Conservation (phyloP, 2,888 invertebrate genomes). For the Stenotaenia linearis region DNA sequence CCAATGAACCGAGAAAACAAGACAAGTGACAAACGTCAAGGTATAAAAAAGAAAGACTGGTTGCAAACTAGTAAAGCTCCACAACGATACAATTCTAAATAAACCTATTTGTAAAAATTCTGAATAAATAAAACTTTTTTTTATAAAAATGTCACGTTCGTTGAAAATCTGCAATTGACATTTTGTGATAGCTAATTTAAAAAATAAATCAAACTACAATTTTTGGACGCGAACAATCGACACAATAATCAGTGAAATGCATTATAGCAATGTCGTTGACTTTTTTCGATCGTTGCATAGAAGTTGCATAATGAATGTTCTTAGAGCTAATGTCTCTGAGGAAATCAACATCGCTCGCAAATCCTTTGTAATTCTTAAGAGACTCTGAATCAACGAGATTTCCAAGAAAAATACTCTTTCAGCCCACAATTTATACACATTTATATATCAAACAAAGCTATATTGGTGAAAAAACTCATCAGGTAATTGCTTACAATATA, state of each 20-base stretch:
- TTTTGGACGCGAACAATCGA: not conserved
- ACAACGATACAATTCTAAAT: not conserved
- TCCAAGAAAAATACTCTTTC: not conserved
- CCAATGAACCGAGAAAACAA: slow-evolving; percentile 1
- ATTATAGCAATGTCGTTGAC: not conserved
- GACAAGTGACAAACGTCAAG: not conserved
- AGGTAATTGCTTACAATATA: not conserved
- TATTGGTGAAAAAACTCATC: not conserved
- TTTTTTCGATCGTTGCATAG: not conserved
- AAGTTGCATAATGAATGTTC: not conserved
- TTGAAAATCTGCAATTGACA: not conserved
- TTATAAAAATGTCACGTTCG: not conserved
- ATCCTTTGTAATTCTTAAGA: not conserved
- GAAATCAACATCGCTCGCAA: not conserved
- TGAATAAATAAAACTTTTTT: not conserved
- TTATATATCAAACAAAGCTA: not conserved
- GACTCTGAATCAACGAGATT: not conserved
- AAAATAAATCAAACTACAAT: not conserved
- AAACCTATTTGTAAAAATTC: not conserved
- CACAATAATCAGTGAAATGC: not conserved
- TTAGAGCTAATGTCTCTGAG: not conserved
- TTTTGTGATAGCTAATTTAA: not conserved
- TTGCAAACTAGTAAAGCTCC: not conserved
- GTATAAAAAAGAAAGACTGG: not conserved
- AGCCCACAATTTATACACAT: no score